Evolutionary conservation across 2,113 vertebrate genomes (phyloP).

Genomic region (Bungarus multicinctus): DNA sequence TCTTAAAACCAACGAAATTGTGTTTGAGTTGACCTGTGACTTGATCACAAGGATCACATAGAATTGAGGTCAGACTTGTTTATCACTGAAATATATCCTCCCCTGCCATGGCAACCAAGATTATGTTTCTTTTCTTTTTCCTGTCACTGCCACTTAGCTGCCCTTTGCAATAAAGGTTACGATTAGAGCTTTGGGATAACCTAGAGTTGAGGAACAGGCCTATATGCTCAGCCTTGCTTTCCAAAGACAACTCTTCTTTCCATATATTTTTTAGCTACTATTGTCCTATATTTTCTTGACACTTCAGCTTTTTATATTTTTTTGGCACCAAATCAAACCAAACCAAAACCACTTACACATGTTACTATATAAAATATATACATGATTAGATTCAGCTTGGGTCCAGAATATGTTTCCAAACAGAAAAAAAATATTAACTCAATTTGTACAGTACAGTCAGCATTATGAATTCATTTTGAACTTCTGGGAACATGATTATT

Average conservation of each 20-base stretch:
- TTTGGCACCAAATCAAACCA: neutral
- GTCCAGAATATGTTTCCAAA: neutral
- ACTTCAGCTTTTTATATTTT: neutral
- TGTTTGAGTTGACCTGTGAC: neutral
- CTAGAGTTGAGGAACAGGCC: neutral
- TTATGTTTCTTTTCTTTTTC: neutral
- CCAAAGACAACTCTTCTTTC: neutral
- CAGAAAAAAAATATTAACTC: neutral
- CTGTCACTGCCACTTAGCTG: neutral
- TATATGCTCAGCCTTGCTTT: neutral
- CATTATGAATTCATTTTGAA: neutral
- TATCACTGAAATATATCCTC: neutral
- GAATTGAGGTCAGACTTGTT: neutral
- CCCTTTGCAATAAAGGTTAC: neutral
- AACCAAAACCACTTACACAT: neutral
- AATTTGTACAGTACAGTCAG: neutral
- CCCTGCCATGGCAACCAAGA: neutral
- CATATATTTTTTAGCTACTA: neutral
- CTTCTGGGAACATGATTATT: neutral
- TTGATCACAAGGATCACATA: neutral
- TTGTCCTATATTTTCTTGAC: neutral
- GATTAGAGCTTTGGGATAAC: neutral
- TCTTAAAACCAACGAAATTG: neutral
- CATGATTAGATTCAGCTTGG: neutral
- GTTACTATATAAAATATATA: neutral